phyloP scores from a whole-genome alignment of 1,140 invertebrate genomes.

The Phenacoccus solenopsis region DNA sequence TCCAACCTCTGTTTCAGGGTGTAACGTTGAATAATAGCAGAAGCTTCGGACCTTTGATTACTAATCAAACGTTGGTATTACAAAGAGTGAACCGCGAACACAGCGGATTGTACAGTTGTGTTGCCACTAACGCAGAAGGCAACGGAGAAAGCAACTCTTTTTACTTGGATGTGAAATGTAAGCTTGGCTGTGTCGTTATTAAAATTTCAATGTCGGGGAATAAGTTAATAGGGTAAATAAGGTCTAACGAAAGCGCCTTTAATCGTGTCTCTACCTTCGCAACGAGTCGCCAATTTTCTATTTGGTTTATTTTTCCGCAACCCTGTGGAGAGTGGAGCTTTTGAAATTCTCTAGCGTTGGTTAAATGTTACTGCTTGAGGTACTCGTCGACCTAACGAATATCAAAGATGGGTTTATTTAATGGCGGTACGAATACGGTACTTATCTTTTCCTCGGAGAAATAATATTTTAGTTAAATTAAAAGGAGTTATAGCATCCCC shows the following conservation, averaged over 20 bases:
- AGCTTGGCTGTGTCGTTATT: conserved; percentile 37
- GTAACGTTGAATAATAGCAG: conserved; percentile 33
- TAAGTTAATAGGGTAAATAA: too few relatives aligned
- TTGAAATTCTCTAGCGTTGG: too few relatives aligned
- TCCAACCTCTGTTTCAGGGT: conserved; percentile 37
- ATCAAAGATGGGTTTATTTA: too few relatives aligned
- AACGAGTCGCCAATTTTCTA: background rate
- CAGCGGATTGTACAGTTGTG: conserved; percentile 69
- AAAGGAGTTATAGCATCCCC: too few relatives aligned
- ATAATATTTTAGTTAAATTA: too few relatives aligned
- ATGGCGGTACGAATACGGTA: too few relatives aligned
- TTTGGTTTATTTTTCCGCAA: background rate
- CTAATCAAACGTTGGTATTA: conserved; percentile 72
- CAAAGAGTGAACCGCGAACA: conserved; percentile 59
- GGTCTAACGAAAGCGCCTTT: too few relatives aligned
- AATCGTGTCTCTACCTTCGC: too few relatives aligned
- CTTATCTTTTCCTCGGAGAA: too few relatives aligned
- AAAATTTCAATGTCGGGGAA: background rate
- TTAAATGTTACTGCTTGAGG: too few relatives aligned
- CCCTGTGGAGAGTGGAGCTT: background rate
- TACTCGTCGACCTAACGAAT: too few relatives aligned
- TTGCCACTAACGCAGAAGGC: conserved; percentile 68
- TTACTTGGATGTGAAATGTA: conserved; percentile 72
- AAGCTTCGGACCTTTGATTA: conserved; percentile 57
- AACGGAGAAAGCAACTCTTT: conserved; percentile 70